Evolutionary conservation across 2,797 vertebrate species (phyloP), one percentile per base, ranked within the genome.

Genomic region (Ciconia nigra): DNA sequence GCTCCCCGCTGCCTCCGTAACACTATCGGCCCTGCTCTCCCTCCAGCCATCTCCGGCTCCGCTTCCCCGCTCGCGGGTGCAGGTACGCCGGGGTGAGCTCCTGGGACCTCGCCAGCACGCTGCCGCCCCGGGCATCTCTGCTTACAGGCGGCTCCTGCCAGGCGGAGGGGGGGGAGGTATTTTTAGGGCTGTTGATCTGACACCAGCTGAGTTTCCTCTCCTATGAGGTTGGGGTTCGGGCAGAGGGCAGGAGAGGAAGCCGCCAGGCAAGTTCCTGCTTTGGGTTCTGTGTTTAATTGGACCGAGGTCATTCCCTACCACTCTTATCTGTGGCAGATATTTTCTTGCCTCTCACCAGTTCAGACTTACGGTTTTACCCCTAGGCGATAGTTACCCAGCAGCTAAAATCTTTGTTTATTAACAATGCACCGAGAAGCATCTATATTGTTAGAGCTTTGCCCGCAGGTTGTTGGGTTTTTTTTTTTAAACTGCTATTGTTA

Each of bases 121-220:
- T 2, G 22, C 33, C 1, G 5, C 44, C 67, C 55, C 7, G 15
- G 57, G 79, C 90, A 74, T n/a, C 92, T 96, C 91, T 8, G 0
- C 89, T 93, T 92, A 77, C 86, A 63, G 81, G 29, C 42, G 0
- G 52, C 51, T 87, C 47, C 67, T 88, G 81, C 58, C 90, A 66
- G 87, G 74, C 57, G 2, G 20, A 35, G 42, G 21, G 13, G n/a
- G 19, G 37, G 37, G 11, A 59, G 81, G 88, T 96, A 96, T 96
- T 97, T 97, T 97, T 97, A 95, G 95, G 61, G 74, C 73, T 74
- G 92, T 72, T 65, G 87, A 88, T 89, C 66, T 91, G 92, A 87
- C 91, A 83, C 58, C 77, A 49, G 74, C 63, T 55, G 86, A 49
- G 54, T 70, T 89, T 82, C 81, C 82, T 85, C 74, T 79, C 62